phyloP scores from a whole-genome alignment of 2,113 vertebrate species.

The Zingel zingel region DNA sequence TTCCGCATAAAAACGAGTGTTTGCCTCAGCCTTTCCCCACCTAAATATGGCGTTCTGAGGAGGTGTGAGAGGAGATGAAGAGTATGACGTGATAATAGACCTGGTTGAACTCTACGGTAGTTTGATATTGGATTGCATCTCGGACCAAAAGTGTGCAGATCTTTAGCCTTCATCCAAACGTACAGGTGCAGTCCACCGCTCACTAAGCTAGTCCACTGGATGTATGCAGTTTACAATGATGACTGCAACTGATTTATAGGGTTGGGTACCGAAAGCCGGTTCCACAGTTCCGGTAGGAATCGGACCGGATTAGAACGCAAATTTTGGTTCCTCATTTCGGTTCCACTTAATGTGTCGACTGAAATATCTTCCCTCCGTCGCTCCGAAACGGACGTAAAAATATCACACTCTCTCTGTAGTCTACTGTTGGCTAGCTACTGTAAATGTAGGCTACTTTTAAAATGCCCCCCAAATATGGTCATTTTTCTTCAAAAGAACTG shows the following conservation, averaged over 20 bases:
- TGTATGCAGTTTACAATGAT: background rate
- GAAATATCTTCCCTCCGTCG: no score
- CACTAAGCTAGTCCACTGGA: background rate
- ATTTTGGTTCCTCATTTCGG: no score
- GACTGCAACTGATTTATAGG: background rate
- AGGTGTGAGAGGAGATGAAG: background rate
- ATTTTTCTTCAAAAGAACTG: no score
- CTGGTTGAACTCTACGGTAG: background rate
- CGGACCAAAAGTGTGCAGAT: background rate
- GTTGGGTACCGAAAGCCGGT: no score
- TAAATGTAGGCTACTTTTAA: no score
- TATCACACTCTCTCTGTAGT: no score
- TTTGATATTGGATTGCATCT: background rate
- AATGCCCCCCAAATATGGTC: no score
- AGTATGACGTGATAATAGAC: background rate
- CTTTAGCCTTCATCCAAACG: background rate
- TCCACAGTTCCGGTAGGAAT: no score
- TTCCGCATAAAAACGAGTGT: conserved; percentile 65
- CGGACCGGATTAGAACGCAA: no score
- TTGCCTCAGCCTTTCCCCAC: conserved; percentile 28
- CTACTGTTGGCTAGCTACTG: no score
- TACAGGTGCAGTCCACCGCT: background rate
- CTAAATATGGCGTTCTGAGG: conserved; percentile 29
- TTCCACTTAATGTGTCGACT: no score
- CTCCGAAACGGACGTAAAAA: no score